Evolutionary conservation across 2,797 vertebrate genomes (phyloP).

Genomic region (Takifugu rubripes): DNA sequence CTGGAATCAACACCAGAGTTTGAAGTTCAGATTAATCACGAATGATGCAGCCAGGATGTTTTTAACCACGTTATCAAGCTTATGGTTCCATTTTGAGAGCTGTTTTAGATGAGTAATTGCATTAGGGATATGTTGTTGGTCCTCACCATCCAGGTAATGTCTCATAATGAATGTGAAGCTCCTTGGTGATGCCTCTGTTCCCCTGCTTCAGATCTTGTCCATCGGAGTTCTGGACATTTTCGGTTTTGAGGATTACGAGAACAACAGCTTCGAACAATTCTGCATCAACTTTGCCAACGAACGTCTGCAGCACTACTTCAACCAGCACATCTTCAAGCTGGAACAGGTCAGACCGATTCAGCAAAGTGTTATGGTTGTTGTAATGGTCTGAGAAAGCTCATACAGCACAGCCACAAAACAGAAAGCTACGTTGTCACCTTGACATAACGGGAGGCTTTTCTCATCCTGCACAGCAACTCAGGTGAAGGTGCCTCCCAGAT

Average conservation of each 20-base stretch:
- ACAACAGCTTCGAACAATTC: slow-evolving; percentile 98
- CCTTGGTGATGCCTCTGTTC: neutral
- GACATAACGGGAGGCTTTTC: too few species aligned
- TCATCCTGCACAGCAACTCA: too few species aligned
- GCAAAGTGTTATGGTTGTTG: too few species aligned
- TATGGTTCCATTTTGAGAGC: neutral
- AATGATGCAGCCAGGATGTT: neutral
- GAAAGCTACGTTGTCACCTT: too few species aligned
- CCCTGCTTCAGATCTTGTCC: slow-evolving; percentile 83
- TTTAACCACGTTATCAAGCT: neutral
- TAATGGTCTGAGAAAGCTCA: too few species aligned
- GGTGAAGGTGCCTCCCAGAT: too few species aligned
- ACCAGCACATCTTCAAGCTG: slow-evolving; percentile 97
- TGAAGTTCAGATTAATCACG: too few species aligned
- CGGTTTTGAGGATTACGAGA: slow-evolving; percentile 98
- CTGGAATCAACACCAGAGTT: too few species aligned
- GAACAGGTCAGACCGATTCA: slow-evolving; percentile 81
- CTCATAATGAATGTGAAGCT: too few species aligned
- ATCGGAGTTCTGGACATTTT: slow-evolving; percentile 99
- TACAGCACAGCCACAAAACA: too few species aligned
- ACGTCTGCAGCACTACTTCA: slow-evolving; percentile 97
- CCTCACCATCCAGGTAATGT: too few species aligned
- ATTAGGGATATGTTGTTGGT: too few species aligned
- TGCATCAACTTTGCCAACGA: slow-evolving; percentile 99
- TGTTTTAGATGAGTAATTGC: neutral